Evolutionary conservation across 2,113 vertebrate genomes (phyloP).

Genomic region (Propithecus coquereli): DNA sequence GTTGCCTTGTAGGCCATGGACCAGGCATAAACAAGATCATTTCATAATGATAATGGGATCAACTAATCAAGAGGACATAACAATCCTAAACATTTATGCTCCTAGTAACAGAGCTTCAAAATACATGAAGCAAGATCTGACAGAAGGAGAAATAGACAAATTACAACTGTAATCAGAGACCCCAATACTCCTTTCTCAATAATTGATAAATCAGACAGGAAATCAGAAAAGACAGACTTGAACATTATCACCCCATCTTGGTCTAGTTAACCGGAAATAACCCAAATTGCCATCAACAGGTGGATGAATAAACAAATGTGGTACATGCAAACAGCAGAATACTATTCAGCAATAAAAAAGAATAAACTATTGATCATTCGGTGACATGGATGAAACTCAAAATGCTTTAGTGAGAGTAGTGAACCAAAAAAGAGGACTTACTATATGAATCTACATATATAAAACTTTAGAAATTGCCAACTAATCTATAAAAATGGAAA

Average conservation of each 20-base stretch:
- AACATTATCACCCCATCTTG: background rate
- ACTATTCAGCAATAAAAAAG: background rate
- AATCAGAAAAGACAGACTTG: background rate
- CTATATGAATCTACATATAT: background rate
- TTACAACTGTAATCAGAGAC: background rate
- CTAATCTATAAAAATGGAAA: background rate
- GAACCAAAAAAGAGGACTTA: background rate
- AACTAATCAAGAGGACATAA: background rate
- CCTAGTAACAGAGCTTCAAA: background rate
- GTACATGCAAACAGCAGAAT: background rate
- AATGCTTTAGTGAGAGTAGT: background rate
- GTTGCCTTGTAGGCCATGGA: background rate
- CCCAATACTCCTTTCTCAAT: background rate
- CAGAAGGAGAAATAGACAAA: background rate
- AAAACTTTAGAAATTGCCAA: conserved; percentile 24
- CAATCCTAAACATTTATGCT: background rate
- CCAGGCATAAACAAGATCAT: background rate
- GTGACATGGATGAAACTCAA: background rate
- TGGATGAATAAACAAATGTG: background rate
- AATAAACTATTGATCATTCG: background rate
- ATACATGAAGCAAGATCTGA: background rate
- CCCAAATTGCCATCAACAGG: background rate
- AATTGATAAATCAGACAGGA: background rate
- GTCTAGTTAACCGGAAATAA: background rate
- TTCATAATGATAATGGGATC: background rate